Evolutionary conservation across 1,140 invertebrate species (phyloP).

Genomic region (Drosophila mauritiana): DNA sequence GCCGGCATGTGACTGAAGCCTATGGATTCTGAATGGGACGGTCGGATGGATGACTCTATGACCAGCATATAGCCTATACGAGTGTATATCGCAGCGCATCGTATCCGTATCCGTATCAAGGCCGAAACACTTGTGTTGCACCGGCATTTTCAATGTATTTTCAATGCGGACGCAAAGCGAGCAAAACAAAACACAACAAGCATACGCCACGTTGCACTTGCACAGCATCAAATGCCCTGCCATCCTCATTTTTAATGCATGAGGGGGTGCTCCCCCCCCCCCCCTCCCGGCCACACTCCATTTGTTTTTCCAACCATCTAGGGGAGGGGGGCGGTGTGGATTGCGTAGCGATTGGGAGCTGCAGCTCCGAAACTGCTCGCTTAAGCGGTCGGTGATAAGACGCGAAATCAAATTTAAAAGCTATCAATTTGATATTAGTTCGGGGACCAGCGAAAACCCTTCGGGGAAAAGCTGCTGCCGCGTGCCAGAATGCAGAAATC

Average conservation of each 20-base stretch:
- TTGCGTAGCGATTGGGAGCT: neutral
- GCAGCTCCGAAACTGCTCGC: slow-evolving; percentile 48
- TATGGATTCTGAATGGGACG: slow-evolving; percentile 10
- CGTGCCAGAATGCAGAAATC: slow-evolving; percentile 63
- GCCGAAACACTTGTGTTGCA: slow-evolving; percentile 28
- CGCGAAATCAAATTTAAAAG: slow-evolving; percentile 83
- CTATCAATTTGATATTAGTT: slow-evolving; percentile 83
- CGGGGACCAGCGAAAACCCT: slow-evolving; percentile 54
- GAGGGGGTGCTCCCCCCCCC: neutral
- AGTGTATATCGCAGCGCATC: neutral
- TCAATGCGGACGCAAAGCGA: slow-evolving; percentile 34
- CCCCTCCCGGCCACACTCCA: slow-evolving; percentile 39
- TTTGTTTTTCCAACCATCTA: slow-evolving; percentile 23
- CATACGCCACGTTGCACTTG: slow-evolving; percentile 62
- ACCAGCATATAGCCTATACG: slow-evolving; percentile 14
- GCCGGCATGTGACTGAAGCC: slow-evolving; percentile 31
- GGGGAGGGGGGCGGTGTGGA: neutral
- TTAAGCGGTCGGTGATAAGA: slow-evolving; percentile 76
- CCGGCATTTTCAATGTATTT: slow-evolving; percentile 50
- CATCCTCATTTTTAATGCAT: slow-evolving; percentile 74
- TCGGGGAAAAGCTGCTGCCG: slow-evolving; percentile 51
- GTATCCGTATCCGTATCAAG: slow-evolving; percentile 9
- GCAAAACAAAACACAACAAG: slow-evolving; percentile 43
- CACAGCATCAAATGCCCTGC: slow-evolving; percentile 61
- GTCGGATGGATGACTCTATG: slow-evolving; percentile 34